A percentile compares a stretch with the other conserved stretches of the same genome.
phyloP scores from a whole-genome alignment of 2,888 invertebrate species.

The Tachina fera region DNA sequence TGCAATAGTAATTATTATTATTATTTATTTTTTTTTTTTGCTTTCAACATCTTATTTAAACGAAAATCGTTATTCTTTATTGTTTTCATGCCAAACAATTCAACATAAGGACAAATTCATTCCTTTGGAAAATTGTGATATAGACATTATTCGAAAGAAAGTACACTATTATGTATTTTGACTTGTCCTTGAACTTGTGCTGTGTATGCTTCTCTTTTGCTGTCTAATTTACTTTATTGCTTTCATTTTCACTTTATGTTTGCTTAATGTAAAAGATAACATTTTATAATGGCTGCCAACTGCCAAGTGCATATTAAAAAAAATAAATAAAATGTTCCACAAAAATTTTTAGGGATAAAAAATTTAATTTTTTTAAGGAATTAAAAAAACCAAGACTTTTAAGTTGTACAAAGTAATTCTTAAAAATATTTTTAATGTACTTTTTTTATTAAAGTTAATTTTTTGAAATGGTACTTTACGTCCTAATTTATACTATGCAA shows the following conservation, averaged over 20 bases:
- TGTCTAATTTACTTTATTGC: conserved; percentile 28
- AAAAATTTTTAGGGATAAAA: too few relatives aligned
- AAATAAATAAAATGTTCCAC: too few relatives aligned
- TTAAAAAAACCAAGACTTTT: too few relatives aligned
- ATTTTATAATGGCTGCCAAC: conserved; percentile 37
- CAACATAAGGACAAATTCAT: conserved; percentile 23
- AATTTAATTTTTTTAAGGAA: too few relatives aligned
- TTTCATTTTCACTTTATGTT: conserved; percentile 34
- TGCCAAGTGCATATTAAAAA: too few relatives aligned
- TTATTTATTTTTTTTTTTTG: not conserved
- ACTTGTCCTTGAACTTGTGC: conserved; percentile 52
- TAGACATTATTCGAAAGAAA: not conserved
- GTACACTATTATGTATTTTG: not conserved
- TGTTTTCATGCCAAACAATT: conserved; percentile 27
- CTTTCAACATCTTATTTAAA: conserved; percentile 1
- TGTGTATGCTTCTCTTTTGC: conserved; percentile 3
- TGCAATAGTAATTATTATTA: not conserved
- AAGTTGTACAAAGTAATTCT: too few relatives aligned
- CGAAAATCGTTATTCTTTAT: conserved; percentile 29
- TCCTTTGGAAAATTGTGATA: not conserved
- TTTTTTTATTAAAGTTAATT: too few relatives aligned
- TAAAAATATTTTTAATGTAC: too few relatives aligned
- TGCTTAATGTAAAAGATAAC: conserved; percentile 35
- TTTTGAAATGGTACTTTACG: too few relatives aligned
- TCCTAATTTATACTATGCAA: too few relatives aligned